Conservation (phyloP, 2,797 vertebrate species). For the Natrix natrix region DNA sequence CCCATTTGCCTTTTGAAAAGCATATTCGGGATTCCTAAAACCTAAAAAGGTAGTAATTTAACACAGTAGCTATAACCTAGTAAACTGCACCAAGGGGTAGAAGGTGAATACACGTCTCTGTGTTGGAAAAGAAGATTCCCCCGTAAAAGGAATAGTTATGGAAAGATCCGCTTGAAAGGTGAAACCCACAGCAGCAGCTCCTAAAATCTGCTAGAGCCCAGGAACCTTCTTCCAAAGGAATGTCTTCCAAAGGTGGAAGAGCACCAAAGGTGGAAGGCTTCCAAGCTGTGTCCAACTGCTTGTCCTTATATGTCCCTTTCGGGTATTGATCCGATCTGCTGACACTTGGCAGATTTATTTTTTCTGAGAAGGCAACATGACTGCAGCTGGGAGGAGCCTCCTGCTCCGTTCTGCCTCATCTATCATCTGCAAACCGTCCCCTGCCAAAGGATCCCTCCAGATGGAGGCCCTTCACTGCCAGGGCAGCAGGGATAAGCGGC, state of each 20-base stretch:
- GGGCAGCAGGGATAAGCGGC: not conserved
- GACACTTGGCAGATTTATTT: conserved; percentile 10
- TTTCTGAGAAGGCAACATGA: not conserved
- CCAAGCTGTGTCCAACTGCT: not conserved
- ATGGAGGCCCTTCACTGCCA: not conserved
- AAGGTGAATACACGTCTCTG: not conserved
- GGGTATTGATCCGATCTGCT: not conserved
- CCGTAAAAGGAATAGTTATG: not conserved
- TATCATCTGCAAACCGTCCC: not conserved
- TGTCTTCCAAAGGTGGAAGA: not conserved
- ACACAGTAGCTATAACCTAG: not conserved
- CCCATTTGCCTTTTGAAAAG: not conserved
- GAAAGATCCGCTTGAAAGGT: not conserved
- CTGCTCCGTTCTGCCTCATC: not conserved
- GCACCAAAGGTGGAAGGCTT: not conserved
- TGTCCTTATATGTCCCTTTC: not conserved
- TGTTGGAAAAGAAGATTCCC: not conserved
- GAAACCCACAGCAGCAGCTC: not conserved
- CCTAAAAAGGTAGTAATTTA: not conserved
- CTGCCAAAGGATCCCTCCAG: not conserved
- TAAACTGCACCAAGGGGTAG: not conserved
- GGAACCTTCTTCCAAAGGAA: not conserved
- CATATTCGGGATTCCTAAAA: not conserved
- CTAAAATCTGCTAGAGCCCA: not conserved
- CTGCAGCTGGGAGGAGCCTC: not conserved